Conservation (phyloP, 2,888 invertebrate species). For the Parapristionchus giblindavisi region DNA sequence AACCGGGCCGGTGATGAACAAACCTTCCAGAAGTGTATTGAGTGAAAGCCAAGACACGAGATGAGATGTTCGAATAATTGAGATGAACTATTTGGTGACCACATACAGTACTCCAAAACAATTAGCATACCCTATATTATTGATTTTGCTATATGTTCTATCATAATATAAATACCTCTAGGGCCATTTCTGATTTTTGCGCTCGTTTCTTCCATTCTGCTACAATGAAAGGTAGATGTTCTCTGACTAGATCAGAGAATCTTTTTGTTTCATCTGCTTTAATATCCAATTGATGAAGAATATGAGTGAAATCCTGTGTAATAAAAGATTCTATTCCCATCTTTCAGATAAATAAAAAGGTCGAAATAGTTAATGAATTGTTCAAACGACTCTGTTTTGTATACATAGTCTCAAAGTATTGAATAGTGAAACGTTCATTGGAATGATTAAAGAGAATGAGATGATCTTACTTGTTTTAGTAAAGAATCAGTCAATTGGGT, state of each 20-base stretch:
- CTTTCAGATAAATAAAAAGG: too few species aligned
- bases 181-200: slow-evolving; percentile 30
- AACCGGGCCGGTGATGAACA: slow-evolving; percentile 56
- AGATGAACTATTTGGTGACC: slow-evolving; percentile 54
- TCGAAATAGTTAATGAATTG: too few species aligned
- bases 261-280: slow-evolving; percentile 19
- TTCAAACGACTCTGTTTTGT: too few species aligned
- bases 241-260: slow-evolving; percentile 23
- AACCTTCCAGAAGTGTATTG: slow-evolving; percentile 52
- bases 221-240: slow-evolving; percentile 21
- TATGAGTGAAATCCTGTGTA: slow-evolving; percentile 33
- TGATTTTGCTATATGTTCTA: neutral
- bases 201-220: slow-evolving; percentile 37
- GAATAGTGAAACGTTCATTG: neutral
- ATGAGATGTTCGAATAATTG: slow-evolving; percentile 61
- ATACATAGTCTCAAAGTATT: slow-evolving; percentile 20
- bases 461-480: slow-evolving; percentile 3
- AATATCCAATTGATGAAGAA: slow-evolving; percentile 27
- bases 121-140: slow-evolving; percentile 64
- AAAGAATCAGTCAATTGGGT: slow-evolving; percentile 17
- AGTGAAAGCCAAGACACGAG: slow-evolving; percentile 59
- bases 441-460: neutral
- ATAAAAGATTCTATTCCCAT: too few species aligned
- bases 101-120: slow-evolving; percentile 65
- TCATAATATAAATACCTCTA: slow-evolving; percentile 17